Evolutionary conservation across 2,797 vertebrate genomes (phyloP).

Genomic region (Anas acuta): DNA sequence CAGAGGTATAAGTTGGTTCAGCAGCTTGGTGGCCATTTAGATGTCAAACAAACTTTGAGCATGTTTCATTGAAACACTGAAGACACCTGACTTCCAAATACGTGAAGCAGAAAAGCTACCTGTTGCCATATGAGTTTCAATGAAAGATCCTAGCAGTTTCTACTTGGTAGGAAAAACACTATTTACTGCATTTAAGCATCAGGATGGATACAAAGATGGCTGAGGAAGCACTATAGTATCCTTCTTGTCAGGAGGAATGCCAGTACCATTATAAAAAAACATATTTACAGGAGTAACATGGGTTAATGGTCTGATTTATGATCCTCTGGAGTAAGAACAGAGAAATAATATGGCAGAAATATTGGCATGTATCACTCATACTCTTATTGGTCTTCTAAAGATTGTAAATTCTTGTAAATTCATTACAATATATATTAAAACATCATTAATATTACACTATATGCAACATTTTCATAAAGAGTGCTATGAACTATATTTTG

Average conservation of each 20-base stretch:
- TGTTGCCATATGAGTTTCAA: background rate
- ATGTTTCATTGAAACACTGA: background rate
- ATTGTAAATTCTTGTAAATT: background rate
- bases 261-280: background rate
- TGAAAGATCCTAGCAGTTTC: background rate
- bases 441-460: background rate
- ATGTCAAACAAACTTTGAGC: background rate
- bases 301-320: background rate
- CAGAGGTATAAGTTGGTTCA: background rate
- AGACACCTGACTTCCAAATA: background rate
- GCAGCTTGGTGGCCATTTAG: background rate
- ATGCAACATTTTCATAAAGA: background rate
- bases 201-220: background rate
- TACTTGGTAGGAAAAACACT: background rate
- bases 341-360: background rate
- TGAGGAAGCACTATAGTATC: background rate
- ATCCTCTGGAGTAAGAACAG: background rate
- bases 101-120: background rate
- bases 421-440: background rate
- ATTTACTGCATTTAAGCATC: background rate
- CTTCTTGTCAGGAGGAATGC: background rate
- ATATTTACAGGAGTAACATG: background rate
- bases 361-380: background rate
- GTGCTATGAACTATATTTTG: background rate
- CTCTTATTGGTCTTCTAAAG: background rate